Conservation (phyloP, 37 sponge, comb jelly and placozoan genomes). For the Aplysina aerophoba region DNA sequence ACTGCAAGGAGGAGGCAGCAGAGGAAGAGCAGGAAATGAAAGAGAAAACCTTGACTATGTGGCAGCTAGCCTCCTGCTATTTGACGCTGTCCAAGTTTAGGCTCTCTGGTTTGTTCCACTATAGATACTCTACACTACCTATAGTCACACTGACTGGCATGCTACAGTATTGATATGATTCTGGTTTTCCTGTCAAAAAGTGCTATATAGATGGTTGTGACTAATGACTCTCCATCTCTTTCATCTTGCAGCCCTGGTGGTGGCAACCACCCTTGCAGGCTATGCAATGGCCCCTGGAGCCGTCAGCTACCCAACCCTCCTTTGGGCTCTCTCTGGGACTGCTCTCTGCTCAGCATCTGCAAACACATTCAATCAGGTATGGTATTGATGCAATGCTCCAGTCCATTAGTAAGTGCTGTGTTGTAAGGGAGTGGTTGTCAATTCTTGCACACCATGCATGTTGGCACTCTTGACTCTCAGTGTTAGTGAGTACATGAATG, state of each 20-base stretch:
- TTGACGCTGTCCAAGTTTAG: conserved; percentile 83
- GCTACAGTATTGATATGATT: neutral
- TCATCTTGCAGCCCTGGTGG: conserved; percentile 80
- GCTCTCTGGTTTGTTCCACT: conserved; percentile 78
- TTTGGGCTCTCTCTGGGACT: conserved; percentile 77
- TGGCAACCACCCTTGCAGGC: conserved; percentile 90
- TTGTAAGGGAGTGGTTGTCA: too few relatives aligned
- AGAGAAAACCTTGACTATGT: conserved; percentile 8
- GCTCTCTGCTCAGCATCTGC: conserved; percentile 93
- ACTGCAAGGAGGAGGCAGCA: neutral
- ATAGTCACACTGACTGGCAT: too few relatives aligned
- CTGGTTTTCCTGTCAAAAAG: neutral
- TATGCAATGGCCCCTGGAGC: conserved; percentile 87
- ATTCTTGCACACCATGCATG: neutral
- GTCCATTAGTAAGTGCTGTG: neutral
- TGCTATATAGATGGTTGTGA: too few relatives aligned
- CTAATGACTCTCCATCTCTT: neutral
- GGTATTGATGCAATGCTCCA: too few relatives aligned
- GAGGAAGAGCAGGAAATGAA: conserved; percentile 50
- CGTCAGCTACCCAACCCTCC: conserved; percentile 43
- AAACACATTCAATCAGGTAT: conserved; percentile 94
- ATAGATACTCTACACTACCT: too few relatives aligned
- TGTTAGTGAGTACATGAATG: too few relatives aligned
- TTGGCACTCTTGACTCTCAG: too few relatives aligned
- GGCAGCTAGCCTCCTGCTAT: conserved; percentile 76